These are phyloP conservation scores for Thyatira batis DNA, from an alignment of 2,888 invertebrate species.

Conservation along the genomic window DNA sequence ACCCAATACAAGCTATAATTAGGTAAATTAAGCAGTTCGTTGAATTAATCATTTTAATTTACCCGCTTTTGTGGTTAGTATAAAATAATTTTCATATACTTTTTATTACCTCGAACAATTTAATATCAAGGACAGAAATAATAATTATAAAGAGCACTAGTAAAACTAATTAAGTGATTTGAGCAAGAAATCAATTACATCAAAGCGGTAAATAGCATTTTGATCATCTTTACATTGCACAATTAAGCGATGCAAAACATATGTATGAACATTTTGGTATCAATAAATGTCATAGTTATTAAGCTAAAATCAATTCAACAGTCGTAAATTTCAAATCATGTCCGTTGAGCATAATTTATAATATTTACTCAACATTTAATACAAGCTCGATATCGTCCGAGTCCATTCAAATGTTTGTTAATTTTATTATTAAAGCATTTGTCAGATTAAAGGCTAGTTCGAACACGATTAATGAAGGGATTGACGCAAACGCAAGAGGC, in stretches of 20 bases:
- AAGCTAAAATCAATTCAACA: slow-evolving; percentile 27
- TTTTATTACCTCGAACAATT: not conserved
- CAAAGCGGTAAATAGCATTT: not conserved
- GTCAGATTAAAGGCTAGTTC: slow-evolving; percentile 38
- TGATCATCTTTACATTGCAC: not conserved
- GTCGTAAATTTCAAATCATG: slow-evolving; percentile 32
- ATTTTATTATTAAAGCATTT: slow-evolving; percentile 48
- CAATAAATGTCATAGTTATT: slow-evolving; percentile 29
- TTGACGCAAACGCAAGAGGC: not conserved
- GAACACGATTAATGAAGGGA: slow-evolving; percentile 19
- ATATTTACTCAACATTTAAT: slow-evolving; percentile 36
- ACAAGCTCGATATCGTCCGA: slow-evolving; percentile 23
- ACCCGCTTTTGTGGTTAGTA: not conserved
- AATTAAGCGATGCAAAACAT: slow-evolving; percentile 1
- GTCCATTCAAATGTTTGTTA: slow-evolving; percentile 43
- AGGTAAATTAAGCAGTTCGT: not conserved
- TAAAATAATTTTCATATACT: not conserved
- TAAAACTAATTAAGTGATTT: not conserved
- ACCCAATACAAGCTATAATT: not conserved
- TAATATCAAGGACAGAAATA: not conserved
- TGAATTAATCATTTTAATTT: not conserved
- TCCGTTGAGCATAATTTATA: slow-evolving; percentile 42
- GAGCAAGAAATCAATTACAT: not conserved
- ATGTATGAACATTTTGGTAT: slow-evolving; percentile 14
- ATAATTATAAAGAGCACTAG: not conserved